A percentile compares a stretch with the other conserved stretches of the same genome.
phyloP scores from a whole-genome alignment of 2,113 vertebrate genomes.

The Rhinichthys klamathensis region DNA sequence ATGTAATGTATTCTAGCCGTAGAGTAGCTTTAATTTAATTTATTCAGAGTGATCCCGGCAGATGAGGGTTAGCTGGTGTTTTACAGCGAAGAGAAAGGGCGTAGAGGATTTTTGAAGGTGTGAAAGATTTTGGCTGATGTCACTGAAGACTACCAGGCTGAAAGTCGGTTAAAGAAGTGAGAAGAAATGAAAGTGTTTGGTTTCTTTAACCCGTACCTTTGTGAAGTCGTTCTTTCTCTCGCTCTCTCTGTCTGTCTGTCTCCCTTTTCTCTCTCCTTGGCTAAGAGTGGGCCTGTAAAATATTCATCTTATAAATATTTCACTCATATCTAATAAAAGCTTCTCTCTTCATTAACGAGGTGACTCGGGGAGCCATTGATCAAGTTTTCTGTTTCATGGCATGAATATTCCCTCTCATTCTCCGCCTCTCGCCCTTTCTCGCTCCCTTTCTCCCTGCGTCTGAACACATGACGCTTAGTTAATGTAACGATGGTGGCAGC shows the following conservation, averaged over 20 bases:
- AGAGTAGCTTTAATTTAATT: slow-evolving; percentile 37
- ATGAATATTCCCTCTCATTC: slow-evolving; percentile 58
- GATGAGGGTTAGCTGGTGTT: slow-evolving; percentile 26
- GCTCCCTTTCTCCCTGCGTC: slow-evolving; percentile 34
- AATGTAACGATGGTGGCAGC: slow-evolving; percentile 31
- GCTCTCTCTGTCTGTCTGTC: not conserved
- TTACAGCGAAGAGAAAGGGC: slow-evolving; percentile 9
- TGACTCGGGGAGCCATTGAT: slow-evolving; percentile 75
- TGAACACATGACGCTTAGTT: slow-evolving; percentile 28
- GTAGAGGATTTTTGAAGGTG: not conserved
- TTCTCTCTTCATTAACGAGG: slow-evolving; percentile 77
- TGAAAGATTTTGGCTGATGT: not conserved
- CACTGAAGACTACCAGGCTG: not conserved
- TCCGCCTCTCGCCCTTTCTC: slow-evolving; percentile 18
- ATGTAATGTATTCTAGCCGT: slow-evolving; percentile 32
- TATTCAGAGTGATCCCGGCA: slow-evolving; percentile 29
- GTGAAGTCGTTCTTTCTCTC: slow-evolving; percentile 21
- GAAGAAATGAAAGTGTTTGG: slow-evolving; percentile 25
- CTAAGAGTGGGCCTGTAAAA: slow-evolving; percentile 70
- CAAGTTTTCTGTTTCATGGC: slow-evolving; percentile 76
- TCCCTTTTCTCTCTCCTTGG: slow-evolving; percentile 32
- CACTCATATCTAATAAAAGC: slow-evolving; percentile 80
- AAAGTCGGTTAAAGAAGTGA: slow-evolving; percentile 49
- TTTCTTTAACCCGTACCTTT: slow-evolving; percentile 4
- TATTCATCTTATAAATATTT: slow-evolving; percentile 83